Evolutionary conservation across 2,888 invertebrate genomes (phyloP), one percentile per base, ranked within the genome.

Genomic region (Serripes groenlandicus): DNA sequence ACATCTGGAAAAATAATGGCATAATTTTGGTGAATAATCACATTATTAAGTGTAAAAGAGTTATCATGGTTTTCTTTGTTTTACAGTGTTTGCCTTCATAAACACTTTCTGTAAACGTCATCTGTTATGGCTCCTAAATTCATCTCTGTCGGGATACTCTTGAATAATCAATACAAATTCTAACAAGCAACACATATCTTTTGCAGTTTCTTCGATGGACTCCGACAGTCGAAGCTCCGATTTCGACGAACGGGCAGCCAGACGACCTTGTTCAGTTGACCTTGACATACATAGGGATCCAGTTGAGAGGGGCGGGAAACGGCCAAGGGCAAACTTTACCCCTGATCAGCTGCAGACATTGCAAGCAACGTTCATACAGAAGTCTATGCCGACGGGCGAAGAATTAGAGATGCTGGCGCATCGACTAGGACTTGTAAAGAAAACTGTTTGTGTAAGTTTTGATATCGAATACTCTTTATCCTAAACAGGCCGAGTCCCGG

Each of bases 331-430:
- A 21, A 99, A 99, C 21, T 99, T 99, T 95, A 99, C 98, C 15
- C 99, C 99, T 95, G 99, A 99, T 93, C 99, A 99, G 95, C 96
- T 99, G 85, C 98, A 98, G 93, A 81, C 90, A n/a, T 96, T 99
- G 35, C 98, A 99, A 95, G 98, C 98, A 62, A 98, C 99, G 95
- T 99, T 99, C 95, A 98, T 98, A 95, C 96, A 98, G 94, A 99
- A 99, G 95, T 98, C 98, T 89, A 99, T 99, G 95, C 99, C 99
- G n/a, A 99, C 99, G 95, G 99, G 99, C 0, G 98, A 99, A 94
- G 99, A 99, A 95, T 96, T 99, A 94, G 99, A 99, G 95, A 96
- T 98, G 90, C 99, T 99, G 94, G 99, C 99, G 2, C 98, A 98
- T 93, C 97, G 98, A 92, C 99, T 99, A 28, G 99, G 99, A 80